Base-by-base conservation (phyloP, 2,888 invertebrate genomes). In the Spisula subtruncata region DNA sequence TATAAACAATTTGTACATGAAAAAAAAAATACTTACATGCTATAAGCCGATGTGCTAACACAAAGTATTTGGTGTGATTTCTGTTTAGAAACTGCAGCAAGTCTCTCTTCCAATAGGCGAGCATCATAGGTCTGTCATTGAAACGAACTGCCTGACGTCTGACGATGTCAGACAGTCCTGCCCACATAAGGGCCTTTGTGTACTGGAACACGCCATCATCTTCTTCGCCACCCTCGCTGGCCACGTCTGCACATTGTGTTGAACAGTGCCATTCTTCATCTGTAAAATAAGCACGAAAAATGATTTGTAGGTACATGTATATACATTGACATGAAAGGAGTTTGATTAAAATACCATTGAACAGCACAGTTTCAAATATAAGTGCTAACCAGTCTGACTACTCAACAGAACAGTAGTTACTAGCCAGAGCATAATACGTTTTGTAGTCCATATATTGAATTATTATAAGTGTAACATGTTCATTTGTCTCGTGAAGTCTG, bases 31-130 rank as follows among this genome's bases (percentile, higher is more conserved):
- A 8, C 41, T 41, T 35, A 83, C 82, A 32, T 29, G 82, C 56
- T 54, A 83, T 14, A 56, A 83, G 82, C 14, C 82, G 35, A 6
- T 83, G 56, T 8, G 16, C 35, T 29, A 83, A 56, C 4, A 83
- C 56, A 20, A 83, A 56, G 56, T 83, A 54, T 56, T 83, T 54
- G 4, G 35, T 54, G 35, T 83, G 32, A n/a, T 29, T 83, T 29
- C 32, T 29, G 14, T 29, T 83, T 0, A 32, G 20, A 35, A 83
- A 83, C 0, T 32, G n/a, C 18, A 54, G 20, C 56, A 83, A 6
- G 32, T 83, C 56, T 16, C 25, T 56, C 20, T 83, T 83, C 82
- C 82, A 83, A 18, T 32, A 83, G 16, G 32, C 35, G 2, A 56
- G 16, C 18, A 83, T 56, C 35, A 56, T 25, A 32, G 54, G 56